Conservation (phyloP, 1,140 invertebrate species). For the Bradysia coprophila region DNA sequence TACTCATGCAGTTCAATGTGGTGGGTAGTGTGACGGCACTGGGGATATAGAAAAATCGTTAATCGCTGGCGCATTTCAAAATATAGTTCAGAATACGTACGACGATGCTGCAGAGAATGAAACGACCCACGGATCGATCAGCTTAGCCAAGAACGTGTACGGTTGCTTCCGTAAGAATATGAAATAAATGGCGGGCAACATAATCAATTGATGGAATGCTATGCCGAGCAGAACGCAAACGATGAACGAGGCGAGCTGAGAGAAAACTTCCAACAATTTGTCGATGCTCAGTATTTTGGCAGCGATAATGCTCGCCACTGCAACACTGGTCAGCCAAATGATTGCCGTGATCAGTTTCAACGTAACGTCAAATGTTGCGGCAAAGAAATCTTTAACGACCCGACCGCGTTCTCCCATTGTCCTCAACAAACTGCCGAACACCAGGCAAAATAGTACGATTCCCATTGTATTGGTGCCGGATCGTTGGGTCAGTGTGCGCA, state of each 20-base stretch:
- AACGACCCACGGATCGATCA: background rate
- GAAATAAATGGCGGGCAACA: no score
- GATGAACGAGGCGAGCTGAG: no score
- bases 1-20: constrained; percentile 85
- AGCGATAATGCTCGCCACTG: constrained; percentile 81
- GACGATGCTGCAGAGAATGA: background rate
- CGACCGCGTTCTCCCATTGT: constrained; percentile 55
- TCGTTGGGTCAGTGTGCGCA: constrained; percentile 34
- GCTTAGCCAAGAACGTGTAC: no score
- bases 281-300: constrained; percentile 76
- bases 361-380: constrained; percentile 67
- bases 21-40: constrained; percentile 89
- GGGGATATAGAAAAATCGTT: no score
- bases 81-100: constrained; percentile 3
- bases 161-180: no score
- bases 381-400: constrained; percentile 67
- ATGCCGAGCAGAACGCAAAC: no score
- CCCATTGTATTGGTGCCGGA: constrained; percentile 75
- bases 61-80: no score
- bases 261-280: constrained; percentile 58
- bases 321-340: constrained; percentile 82
- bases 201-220: no score
- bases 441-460: constrained; percentile 72
- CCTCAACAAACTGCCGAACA: constrained; percentile 68
- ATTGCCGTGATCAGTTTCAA: constrained; percentile 76